Conservation (phyloP, 1,140 invertebrate genomes). For the Cecropterus lyciades region DNA sequence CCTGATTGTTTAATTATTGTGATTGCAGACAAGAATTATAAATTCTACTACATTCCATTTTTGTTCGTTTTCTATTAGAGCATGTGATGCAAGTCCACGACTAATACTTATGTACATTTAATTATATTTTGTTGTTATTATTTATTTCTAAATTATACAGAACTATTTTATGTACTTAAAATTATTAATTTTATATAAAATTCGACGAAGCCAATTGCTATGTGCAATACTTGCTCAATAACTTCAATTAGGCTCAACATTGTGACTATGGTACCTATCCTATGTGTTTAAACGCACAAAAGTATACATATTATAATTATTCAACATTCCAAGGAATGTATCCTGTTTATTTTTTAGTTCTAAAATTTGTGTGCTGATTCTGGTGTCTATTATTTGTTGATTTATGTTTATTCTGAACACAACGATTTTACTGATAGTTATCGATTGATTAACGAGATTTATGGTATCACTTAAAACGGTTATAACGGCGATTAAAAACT, state of each 20-base stretch:
- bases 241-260: constrained; percentile 64
- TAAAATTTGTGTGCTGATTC: constrained; percentile 54
- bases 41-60: constrained; percentile 81
- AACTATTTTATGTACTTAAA: constrained; percentile 73
- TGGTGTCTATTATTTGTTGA: constrained; percentile 51
- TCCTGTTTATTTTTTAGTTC: constrained; percentile 26
- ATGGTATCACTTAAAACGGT: neutral
- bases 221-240: constrained; percentile 69
- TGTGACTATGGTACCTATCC: constrained; percentile 46
- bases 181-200: constrained; percentile 46
- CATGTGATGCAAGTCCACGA: constrained; percentile 83
- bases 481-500: neutral
- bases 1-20: constrained; percentile 77
- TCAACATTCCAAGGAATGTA: constrained; percentile 39
- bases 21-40: constrained; percentile 77
- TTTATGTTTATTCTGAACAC: constrained; percentile 34
- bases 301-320: constrained; percentile 47
- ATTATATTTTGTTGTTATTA: constrained; percentile 71
- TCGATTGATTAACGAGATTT: neutral
- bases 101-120: constrained; percentile 79
- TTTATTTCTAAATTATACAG: constrained; percentile 60
- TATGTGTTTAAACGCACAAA: constrained; percentile 64
- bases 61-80: constrained; percentile 67
- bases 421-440: constrained; percentile 24
- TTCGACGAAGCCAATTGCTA: constrained; percentile 35